phyloP scores from a whole-genome alignment of 1,140 invertebrate species.

The Thrips palmi region DNA sequence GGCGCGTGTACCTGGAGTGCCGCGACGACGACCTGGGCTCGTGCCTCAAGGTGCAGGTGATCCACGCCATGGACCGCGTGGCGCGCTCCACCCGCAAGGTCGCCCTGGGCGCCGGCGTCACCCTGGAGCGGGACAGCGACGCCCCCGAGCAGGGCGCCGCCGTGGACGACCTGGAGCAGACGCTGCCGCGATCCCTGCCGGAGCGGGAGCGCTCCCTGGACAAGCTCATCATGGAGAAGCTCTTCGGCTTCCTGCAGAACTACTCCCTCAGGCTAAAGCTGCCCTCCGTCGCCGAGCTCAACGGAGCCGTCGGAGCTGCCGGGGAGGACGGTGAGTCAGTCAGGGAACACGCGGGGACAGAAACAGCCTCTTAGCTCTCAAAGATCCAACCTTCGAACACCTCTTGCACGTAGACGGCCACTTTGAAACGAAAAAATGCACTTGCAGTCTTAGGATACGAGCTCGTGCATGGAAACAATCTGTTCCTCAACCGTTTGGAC shows the following conservation, averaged over 20 bases:
- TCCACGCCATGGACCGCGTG: slow-evolving; percentile 48
- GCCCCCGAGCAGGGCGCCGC: slow-evolving; percentile 19
- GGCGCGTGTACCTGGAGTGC: slow-evolving; percentile 55
- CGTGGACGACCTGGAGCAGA: slow-evolving; percentile 36
- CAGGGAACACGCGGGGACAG: no score
- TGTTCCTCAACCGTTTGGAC: no score
- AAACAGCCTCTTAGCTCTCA: no score
- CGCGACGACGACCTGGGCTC: slow-evolving; percentile 44
- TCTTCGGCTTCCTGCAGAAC: slow-evolving; percentile 49
- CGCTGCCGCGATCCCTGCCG: slow-evolving; percentile 41
- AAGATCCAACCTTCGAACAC: no score
- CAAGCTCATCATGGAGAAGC: slow-evolving; percentile 49
- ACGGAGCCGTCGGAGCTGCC: no score
- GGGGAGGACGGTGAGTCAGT: no score
- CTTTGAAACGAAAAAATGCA: no score
- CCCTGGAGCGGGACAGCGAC: slow-evolving; percentile 39
- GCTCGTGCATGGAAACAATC: no score
- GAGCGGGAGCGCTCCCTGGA: slow-evolving; percentile 54
- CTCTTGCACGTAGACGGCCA: no score
- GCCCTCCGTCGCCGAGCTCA: slow-evolving; percentile 4
- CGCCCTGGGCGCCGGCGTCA: slow-evolving; percentile 46
- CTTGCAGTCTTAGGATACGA: no score
- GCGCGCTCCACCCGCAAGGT: slow-evolving; percentile 38
- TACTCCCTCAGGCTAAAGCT: slow-evolving; percentile 45
- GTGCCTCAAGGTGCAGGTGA: slow-evolving; percentile 56